These are phyloP conservation scores for Seira ritae DNA, from an alignment of 2,888 invertebrate species.

Conservation along the genomic window DNA sequence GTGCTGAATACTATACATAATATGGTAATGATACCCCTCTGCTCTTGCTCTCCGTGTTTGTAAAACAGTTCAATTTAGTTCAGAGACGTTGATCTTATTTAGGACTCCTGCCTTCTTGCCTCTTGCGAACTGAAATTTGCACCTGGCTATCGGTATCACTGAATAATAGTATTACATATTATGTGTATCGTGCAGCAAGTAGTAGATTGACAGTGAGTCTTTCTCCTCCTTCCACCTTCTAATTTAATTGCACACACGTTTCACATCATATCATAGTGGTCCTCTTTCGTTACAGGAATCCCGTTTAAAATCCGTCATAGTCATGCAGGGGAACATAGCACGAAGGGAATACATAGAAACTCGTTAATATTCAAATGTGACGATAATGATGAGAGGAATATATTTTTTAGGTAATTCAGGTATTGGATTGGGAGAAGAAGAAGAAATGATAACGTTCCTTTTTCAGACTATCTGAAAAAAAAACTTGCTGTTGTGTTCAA, in stretches of 20 bases:
- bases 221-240: no score
- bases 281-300: conserved; percentile 57
- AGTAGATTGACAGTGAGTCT: background rate
- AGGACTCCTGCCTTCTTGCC: no score
- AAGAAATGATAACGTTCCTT: background rate
- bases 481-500: conserved; percentile 1
- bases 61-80: background rate
- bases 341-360: background rate
- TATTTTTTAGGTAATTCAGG: no score
- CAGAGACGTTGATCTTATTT: background rate
- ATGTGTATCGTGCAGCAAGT: background rate
- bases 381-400: no score
- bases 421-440: no score
- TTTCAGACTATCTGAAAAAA: no score
- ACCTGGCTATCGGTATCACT: background rate
- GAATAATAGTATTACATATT: no score
- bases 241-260: conserved; percentile 29
- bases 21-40: conserved; percentile 12
- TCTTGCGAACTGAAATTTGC: background rate
- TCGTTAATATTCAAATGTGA: background rate
- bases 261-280: conserved; percentile 7
- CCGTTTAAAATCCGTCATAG: conserved; percentile 52
- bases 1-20: conserved; percentile 1
- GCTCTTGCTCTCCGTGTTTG: background rate
- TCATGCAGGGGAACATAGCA: background rate